These are phyloP conservation scores for Pycnomerus fuliginosus DNA, from an alignment of 2,888 invertebrate genomes.

Conservation along the genomic window DNA sequence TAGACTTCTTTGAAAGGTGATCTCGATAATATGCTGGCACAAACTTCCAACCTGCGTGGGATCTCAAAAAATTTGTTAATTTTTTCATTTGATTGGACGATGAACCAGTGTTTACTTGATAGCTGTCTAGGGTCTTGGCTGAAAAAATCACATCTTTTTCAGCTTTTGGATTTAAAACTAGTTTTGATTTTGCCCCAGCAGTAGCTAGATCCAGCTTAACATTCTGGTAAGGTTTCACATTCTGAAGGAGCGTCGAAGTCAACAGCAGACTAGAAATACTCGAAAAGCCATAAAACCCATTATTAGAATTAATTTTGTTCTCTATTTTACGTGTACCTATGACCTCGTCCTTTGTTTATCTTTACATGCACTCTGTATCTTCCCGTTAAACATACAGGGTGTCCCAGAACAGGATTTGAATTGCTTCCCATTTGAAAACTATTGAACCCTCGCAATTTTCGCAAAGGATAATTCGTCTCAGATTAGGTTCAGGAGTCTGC, in stretches of 20 bases:
- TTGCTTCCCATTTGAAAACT: too few species aligned
- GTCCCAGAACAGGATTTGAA: too few species aligned
- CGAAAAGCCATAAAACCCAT: too few species aligned
- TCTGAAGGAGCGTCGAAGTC: neutral
- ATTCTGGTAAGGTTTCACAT: neutral
- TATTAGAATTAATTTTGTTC: neutral
- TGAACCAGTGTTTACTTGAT: too few species aligned
- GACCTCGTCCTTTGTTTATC: neutral
- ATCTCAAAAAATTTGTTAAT: conserved; percentile 2
- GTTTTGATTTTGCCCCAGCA: neutral
- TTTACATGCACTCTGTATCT: neutral
- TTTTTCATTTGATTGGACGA: neutral
- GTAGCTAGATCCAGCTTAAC: neutral
- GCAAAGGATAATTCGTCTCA: too few species aligned
- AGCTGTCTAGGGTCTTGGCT: neutral
- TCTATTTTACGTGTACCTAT: neutral
- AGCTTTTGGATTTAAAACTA: neutral
- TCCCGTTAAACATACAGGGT: too few species aligned
- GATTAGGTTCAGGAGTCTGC: too few species aligned
- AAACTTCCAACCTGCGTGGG: neutral
- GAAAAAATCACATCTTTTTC: neutral
- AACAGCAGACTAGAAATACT: too few species aligned
- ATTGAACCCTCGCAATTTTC: too few species aligned
- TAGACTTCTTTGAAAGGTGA: neutral
- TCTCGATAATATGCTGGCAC: neutral